A percentile compares a stretch with the other conserved stretches of the same genome.
phyloP scores from a whole-genome alignment of 1,140 invertebrate species.

The Drosophila santomea region DNA sequence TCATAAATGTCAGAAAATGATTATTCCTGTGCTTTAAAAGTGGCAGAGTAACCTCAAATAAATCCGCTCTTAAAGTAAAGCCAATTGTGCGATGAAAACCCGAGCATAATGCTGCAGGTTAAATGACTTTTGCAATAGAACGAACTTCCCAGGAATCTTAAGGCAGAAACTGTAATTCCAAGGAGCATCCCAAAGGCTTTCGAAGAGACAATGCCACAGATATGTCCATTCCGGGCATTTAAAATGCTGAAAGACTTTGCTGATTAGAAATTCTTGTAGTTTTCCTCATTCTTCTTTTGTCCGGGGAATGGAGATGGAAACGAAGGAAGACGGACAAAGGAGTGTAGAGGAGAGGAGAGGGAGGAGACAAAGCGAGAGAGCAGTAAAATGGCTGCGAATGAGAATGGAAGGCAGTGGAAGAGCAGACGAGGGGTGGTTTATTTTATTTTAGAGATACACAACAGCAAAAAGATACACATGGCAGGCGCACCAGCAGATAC shows the following conservation, averaged over 20 bases:
- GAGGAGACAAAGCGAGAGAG: constrained; percentile 57
- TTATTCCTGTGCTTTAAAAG: background rate
- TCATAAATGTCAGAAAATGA: background rate
- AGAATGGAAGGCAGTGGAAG: constrained; percentile 45
- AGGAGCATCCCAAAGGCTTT: constrained; percentile 7
- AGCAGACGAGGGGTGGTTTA: constrained; percentile 52
- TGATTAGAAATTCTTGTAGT: constrained; percentile 47
- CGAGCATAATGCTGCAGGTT: background rate
- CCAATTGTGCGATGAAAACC: background rate
- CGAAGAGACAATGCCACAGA: constrained; percentile 16
- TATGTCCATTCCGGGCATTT: constrained; percentile 9
- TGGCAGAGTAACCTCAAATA: background rate
- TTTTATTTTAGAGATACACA: constrained; percentile 57
- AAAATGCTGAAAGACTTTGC: constrained; percentile 23
- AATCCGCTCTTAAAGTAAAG: background rate
- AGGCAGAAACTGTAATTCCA: constrained; percentile 1
- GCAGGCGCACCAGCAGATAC: constrained; percentile 52
- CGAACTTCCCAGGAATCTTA: constrained; percentile 4
- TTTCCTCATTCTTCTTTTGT: constrained; percentile 13
- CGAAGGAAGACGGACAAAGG: constrained; percentile 6
- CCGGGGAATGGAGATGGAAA: constrained; percentile 16
- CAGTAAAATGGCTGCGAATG: constrained; percentile 76
- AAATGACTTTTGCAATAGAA: constrained; percentile 7
- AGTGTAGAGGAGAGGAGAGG: constrained; percentile 42
- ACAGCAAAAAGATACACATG: constrained; percentile 68